A percentile compares a stretch with the other conserved stretches of the same genome.
These are phyloP conservation scores for Notamacropus eugenii DNA, from an alignment of 2,797 vertebrate genomes.

Conservation along the genomic window DNA sequence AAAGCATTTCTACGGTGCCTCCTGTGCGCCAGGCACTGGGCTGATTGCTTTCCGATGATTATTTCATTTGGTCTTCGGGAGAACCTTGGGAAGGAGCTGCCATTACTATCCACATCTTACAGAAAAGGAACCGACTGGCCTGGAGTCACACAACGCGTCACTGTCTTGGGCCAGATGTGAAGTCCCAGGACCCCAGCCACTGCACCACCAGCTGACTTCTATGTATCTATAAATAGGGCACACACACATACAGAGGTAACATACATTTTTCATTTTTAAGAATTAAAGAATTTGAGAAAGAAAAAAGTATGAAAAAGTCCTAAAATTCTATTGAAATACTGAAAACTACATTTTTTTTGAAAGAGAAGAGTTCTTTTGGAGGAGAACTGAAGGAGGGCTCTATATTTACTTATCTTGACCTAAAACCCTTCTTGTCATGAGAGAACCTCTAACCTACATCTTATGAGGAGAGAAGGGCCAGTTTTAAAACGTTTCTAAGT, in stretches of 20 bases:
- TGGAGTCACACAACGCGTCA: neutral
- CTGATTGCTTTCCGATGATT: neutral
- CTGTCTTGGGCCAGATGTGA: neutral
- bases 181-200: neutral
- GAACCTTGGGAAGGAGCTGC: neutral
- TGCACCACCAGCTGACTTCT: neutral
- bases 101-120: neutral
- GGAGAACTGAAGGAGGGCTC: neutral
- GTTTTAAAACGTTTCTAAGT: rapidly evolving
- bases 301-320: neutral
- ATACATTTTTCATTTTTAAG: neutral
- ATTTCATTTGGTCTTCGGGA: neutral
- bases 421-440: neutral
- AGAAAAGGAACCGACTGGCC: neutral
- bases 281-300: neutral
- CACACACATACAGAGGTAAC: too few species aligned
- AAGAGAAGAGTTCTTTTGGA: neutral
- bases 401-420: neutral
- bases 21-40: neutral
- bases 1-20: neutral
- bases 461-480: neutral
- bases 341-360: neutral
- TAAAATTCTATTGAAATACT: neutral
- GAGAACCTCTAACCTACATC: neutral
- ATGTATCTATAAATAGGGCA: too few species aligned